A percentile compares a stretch with the other conserved stretches of the same genome.
Conservation (phyloP, 2,113 vertebrate species). For the Isurus oxyrinchus region DNA sequence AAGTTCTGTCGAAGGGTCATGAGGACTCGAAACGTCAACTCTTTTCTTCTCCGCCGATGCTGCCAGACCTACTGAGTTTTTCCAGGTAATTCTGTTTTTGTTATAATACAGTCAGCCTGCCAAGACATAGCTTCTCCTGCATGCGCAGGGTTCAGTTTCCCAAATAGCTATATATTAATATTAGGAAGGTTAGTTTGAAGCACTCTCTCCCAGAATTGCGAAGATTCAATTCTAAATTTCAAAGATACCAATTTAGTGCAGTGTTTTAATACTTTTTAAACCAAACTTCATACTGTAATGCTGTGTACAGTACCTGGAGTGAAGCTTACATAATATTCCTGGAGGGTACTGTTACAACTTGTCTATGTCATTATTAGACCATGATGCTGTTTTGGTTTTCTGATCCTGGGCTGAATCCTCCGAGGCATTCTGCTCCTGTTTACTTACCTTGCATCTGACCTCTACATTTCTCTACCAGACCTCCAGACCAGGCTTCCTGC, state of each 20-base stretch:
- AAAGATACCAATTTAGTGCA: neutral
- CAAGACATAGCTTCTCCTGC: neutral
- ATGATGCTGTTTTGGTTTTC: neutral
- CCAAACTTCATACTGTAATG: neutral
- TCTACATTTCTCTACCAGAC: no score
- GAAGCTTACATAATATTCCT: neutral
- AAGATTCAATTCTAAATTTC: neutral
- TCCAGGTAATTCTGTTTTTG: no score
- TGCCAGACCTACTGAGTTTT: no score
- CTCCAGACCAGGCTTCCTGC: no score
- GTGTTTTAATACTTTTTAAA: neutral
- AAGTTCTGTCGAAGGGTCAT: no score
- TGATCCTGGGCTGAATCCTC: neutral
- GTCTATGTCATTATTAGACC: neutral
- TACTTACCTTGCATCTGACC: no score
- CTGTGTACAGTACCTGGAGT: neutral
- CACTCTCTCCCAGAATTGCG: neutral
- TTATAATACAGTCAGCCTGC: neutral
- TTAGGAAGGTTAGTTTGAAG: neutral
- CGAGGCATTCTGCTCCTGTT: no score
- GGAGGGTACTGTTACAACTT: neutral
- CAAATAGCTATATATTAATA: neutral
- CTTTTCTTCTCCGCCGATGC: no score
- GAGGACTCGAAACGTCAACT: no score
- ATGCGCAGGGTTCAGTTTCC: neutral